Conservation (phyloP, 2,797 vertebrate species). For the Alfaro cultratus region DNA sequence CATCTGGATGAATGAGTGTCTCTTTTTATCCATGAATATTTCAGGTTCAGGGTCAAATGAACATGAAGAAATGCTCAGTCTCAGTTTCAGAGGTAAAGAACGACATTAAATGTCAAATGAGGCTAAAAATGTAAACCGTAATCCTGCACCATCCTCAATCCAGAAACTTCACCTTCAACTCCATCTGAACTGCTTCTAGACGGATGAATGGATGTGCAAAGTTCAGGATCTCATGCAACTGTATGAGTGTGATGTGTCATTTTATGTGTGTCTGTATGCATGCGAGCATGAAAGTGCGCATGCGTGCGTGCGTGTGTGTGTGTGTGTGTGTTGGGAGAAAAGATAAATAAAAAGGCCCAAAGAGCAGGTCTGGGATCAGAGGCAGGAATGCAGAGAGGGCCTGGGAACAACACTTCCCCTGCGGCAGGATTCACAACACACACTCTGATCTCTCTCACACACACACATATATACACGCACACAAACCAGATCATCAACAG, state of each 20-base stretch:
- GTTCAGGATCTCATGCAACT: not conserved
- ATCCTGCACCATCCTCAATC: not conserved
- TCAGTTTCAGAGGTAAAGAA: not conserved
- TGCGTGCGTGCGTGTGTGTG: not conserved
- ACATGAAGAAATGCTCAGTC: not conserved
- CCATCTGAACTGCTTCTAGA: not conserved
- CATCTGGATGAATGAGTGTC: not conserved
- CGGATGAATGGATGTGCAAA: not conserved
- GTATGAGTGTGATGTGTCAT: not conserved
- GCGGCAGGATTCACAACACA: slow-evolving; percentile 10
- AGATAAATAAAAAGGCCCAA: slow-evolving; percentile 76
- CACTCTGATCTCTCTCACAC: not conserved
- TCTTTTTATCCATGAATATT: not conserved
- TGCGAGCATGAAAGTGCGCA: not conserved
- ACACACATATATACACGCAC: not conserved
- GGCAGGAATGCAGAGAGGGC: slow-evolving; percentile 86
- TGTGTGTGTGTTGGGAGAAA: slow-evolving; percentile 57
- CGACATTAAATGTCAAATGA: not conserved
- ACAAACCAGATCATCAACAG: not conserved
- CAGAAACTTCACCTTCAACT: not conserved
- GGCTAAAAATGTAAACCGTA: not conserved
- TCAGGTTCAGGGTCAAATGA: not conserved
- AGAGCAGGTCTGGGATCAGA: slow-evolving; percentile 85
- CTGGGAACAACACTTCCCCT: slow-evolving; percentile 79
- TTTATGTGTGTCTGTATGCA: not conserved